These are phyloP conservation scores for Macrosteles quadrilineatus DNA, from an alignment of 1,140 invertebrate species.

Conservation along the genomic window DNA sequence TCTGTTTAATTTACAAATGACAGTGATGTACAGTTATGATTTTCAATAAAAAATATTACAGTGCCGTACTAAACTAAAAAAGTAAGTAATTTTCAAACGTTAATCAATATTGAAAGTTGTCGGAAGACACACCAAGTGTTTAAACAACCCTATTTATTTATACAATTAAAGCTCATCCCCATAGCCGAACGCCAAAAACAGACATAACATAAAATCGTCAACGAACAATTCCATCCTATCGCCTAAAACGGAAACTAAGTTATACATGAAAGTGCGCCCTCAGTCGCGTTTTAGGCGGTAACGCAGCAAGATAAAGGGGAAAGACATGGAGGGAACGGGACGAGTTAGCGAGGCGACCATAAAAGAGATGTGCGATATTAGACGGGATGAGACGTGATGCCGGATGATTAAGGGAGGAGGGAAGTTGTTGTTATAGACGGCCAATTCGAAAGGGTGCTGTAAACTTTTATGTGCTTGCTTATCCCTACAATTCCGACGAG, in stretches of 20 bases:
- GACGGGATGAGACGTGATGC: constrained; percentile 16
- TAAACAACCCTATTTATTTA: too few species aligned
- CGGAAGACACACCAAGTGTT: too few species aligned
- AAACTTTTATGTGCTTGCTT: constrained; percentile 37
- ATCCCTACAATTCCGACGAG: constrained; percentile 29
- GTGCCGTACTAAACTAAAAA: too few species aligned
- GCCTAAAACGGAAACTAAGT: neutral
- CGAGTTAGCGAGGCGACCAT: constrained; percentile 2
- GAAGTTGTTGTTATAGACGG: constrained; percentile 34
- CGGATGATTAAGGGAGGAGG: constrained; percentile 30
- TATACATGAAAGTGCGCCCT: neutral
- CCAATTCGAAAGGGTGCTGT: constrained; percentile 32
- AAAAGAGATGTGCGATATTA: constrained; percentile 34
- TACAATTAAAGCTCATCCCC: too few species aligned
- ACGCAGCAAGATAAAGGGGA: constrained; percentile 25
- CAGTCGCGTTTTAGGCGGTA: neutral
- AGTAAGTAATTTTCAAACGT: too few species aligned
- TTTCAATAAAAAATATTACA: too few species aligned
- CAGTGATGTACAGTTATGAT: too few species aligned
- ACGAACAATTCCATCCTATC: constrained; percentile 1
- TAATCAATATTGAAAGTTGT: too few species aligned
- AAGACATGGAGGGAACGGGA: constrained; percentile 28
- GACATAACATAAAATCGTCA: neutral
- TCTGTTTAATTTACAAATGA: too few species aligned
- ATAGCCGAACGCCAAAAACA: too few species aligned